Percentiles rank a stretch among this genome's conserved stretches.
phyloP scores from a whole-genome alignment of 2,113 vertebrate species.

The Anguilla rostrata region DNA sequence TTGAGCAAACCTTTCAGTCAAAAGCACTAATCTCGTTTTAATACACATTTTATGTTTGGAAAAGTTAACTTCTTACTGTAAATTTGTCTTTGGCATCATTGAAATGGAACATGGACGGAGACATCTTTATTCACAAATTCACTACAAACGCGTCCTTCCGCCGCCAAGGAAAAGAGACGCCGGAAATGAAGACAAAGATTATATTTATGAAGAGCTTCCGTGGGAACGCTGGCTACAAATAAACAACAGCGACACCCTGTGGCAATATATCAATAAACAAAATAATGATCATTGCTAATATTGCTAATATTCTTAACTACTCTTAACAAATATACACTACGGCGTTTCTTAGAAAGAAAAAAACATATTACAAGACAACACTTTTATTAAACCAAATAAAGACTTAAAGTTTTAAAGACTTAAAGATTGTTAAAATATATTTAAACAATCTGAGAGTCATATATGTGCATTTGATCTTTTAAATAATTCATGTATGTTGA shows the following conservation, averaged over 20 bases:
- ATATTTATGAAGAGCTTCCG: background rate
- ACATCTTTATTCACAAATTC: constrained; percentile 59
- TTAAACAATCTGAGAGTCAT: too few species aligned
- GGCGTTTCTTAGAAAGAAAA: too few species aligned
- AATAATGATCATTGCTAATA: background rate
- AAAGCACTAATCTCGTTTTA: background rate
- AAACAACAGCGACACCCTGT: background rate
- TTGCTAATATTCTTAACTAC: background rate
- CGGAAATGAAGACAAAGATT: background rate
- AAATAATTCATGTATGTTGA: too few species aligned
- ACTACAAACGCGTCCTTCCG: background rate
- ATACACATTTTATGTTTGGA: background rate
- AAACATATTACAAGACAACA: too few species aligned
- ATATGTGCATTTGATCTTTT: too few species aligned
- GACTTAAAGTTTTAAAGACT: too few species aligned
- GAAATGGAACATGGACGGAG: constrained; percentile 66
- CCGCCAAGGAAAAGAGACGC: background rate
- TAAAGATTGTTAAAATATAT: too few species aligned
- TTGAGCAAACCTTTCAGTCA: too few species aligned
- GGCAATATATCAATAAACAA: background rate
- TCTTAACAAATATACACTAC: too few species aligned
- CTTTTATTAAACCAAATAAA: too few species aligned
- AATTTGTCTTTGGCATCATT: constrained; percentile 71
- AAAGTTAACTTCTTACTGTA: constrained; percentile 36
- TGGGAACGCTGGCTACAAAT: too few species aligned